These are phyloP conservation scores for Brachyopa scutellaris DNA, from an alignment of 2,888 invertebrate genomes.

Conservation along the genomic window DNA sequence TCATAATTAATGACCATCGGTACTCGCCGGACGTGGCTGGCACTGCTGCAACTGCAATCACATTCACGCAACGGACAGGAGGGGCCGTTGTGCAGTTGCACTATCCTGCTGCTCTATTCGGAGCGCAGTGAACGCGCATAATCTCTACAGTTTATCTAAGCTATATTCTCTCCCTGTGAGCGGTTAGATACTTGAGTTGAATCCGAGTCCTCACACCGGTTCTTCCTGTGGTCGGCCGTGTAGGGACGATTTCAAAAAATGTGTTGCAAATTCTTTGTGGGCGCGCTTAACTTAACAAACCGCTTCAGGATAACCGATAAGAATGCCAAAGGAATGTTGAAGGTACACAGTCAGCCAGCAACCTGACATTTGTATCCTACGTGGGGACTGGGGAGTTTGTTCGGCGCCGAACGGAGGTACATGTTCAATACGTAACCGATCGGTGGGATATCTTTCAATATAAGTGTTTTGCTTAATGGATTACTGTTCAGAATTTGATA, in stretches of 20 bases:
- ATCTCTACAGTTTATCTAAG: conserved; percentile 65
- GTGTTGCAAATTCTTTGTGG: conserved; percentile 70
- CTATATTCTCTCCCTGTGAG: conserved; percentile 55
- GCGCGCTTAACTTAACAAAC: conserved; percentile 72
- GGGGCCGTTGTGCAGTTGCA: conserved; percentile 52
- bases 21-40: conserved; percentile 55
- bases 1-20: conserved; percentile 72
- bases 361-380: conserved; percentile 52
- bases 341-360: conserved; percentile 45
- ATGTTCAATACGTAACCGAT: conserved; percentile 63
- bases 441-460: conserved; percentile 74
- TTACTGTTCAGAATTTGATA: conserved; percentile 75
- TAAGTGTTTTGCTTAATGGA: conserved; percentile 76
- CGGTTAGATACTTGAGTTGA: conserved; percentile 40
- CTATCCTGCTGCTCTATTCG: conserved; percentile 59
- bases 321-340: conserved; percentile 51
- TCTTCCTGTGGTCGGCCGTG: conserved; percentile 10
- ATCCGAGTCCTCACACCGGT: no score
- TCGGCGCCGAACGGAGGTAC: conserved; percentile 1
- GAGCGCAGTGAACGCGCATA: conserved; percentile 30
- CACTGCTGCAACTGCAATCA: conserved; percentile 54
- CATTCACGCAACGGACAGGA: conserved; percentile 58
- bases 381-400: background rate
- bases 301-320: conserved; percentile 70
- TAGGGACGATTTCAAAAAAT: conserved; percentile 50